Evolutionary conservation across 2,113 vertebrate genomes (phyloP), one percentile per base, ranked within the genome.

Genomic region (Hyperopisus bebe): DNA sequence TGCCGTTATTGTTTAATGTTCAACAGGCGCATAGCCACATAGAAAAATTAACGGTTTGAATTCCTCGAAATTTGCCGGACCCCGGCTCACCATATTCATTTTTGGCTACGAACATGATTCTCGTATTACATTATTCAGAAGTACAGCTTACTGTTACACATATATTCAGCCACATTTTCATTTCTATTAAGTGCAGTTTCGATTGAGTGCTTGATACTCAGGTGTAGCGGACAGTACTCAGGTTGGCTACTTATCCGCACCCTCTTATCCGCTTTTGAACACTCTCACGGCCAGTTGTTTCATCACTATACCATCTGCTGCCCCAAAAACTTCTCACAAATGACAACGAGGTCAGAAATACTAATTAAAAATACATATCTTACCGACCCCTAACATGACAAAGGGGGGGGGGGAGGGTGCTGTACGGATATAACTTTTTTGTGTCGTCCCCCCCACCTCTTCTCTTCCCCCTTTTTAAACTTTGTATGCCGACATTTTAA

Each of bases 291-390:
- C 74, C 74, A 80, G 74, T 80, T 80, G 74, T 80, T 80, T 80
- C 74, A 80, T 80, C 74, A 80, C 35, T 42, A 6, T 42, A 80
- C 74, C 74, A 80, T 80, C 74, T 80, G 46, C 47, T 51, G 85
- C n/a, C 47, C 48, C 27, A 47, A 86, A 50, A 86, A 50, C 85
- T 86, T 27, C 27, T 53, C 48, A 19, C 27, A 86, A 86, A 86
- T 50, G 85, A 35, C 85, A 85, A 51, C n/a, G 85, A 86, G 13
- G 85, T n/a, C 47, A 51, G 47, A 35, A 86, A 35, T 27, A 19
- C 85, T 51, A 80, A 80, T 80, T 80, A 80, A 80, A 80, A 80
- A 80, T 87, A 51, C 82, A 85, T 85, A 48, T 48, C 11, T 85
- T 42, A 85, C 39, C 9, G 82, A 85, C 47, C 82, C 19, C 44